Evolutionary conservation across 2,113 vertebrate species (phyloP), one percentile per base, ranked within the genome.

Genomic region (Nothoprocta perdicaria): DNA sequence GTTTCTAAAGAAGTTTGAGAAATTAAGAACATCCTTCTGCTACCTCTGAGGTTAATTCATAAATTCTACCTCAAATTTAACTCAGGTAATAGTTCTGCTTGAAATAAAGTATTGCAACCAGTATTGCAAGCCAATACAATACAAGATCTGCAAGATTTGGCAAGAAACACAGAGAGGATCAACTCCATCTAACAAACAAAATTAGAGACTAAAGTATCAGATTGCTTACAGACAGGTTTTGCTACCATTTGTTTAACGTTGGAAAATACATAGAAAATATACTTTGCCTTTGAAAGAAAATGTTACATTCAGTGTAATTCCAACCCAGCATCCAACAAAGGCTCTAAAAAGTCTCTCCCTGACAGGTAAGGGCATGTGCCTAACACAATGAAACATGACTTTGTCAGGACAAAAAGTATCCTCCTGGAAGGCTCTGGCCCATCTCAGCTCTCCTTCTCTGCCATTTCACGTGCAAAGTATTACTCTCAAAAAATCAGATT

Each of bases 161-260:
- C 66, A 69, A 57, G 82, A 63, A 79, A 69, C 4, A 29, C 45
- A 65, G 17, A 53, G 24, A 43, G n/a, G 61, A 31, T 40, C 41
- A 67, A 13, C 35, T 75, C 27, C 52, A 61, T 10, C 19, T 53
- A 43, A 67, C 14, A 80, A 68, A 80, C 24, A 41, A 68, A 83
- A 89, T 83, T 8, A 71, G 72, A 69, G 63, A 24, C n/a, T 84
- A 0, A 80, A 57, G 13, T 80, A 73, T 31, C 80, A 58, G 69
- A 76, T 9, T 33, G 10, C 43, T 77, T 29, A 35, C 43, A 12
- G 1, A 40, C 14, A 52, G 63, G 50, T 58, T 82, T 86, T 89
- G 82, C 84, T 92, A 84, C 80, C 94, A 81, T 87, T 96, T 91
- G 82, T 75, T 48, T 89, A 94, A 80, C 72, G 83, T 35, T 68